Evolutionary conservation across 1,140 invertebrate species (phyloP), one percentile per base, ranked within the genome.

Genomic region (Rhagoletis zephyria): DNA sequence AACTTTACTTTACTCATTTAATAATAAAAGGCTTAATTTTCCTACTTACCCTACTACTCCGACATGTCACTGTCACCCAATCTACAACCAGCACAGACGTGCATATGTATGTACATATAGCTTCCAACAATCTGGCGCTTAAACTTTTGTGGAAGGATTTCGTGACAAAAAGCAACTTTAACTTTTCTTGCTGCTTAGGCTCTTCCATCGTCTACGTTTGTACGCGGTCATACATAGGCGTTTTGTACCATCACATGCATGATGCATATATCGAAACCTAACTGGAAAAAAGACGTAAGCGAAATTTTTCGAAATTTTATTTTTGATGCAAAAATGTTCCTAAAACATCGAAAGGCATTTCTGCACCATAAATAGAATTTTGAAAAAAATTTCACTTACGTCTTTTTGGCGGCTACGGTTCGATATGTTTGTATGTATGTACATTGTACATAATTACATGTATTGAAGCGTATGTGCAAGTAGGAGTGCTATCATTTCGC

Each of bases 91-190:
- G 30, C 30, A 30, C 1, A 30, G 1, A n/a, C 40, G 40, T 48
- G 30, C 30, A 30, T 30, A 30, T 30, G 30, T 30, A 30, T 30
- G 30, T 30, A 30, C 30, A 74, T 74, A 45, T 74, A 3, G 14
- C 67, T 74, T 45, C 16, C 67, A 74, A 74, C 67, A 74, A 48
- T 42, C 45, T 74, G 40, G 67, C 42, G 67, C 67, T 45, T 74
- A 45, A 74, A 74, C 30, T 74, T 74, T 74, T 74, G 67, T 74
- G 40, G 45, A 9, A 60, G 81, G 45, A 90, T 91, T 91, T 90
- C 91, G 91, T 91, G 91, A 91, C 91, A 91, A 91, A 91, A 89
- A 89, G 90, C 89, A 92, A 91, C 91, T 91, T 91, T 91, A 91
- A 70, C 61, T 30, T 51, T 86, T 48, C 61, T 48, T 48, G 14